Evolutionary conservation across 1,140 invertebrate genomes (phyloP), one percentile per base, ranked within the genome.

Genomic region (Daktulosphaira vitifoliae): DNA sequence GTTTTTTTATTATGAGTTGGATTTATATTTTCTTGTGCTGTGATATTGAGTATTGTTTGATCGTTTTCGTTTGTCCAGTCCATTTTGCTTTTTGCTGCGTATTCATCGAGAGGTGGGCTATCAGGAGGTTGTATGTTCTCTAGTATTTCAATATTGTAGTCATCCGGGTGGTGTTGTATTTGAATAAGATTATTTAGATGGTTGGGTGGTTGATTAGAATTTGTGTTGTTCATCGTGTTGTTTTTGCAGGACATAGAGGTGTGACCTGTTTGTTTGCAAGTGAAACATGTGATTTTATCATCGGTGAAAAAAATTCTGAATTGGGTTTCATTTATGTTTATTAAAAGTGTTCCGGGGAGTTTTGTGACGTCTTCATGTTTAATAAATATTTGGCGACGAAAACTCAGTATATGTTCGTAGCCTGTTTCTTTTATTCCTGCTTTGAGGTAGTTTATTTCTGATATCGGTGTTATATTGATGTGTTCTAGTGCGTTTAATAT

Each of bases 291-390:
- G 15, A 33, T 51, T n/a, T 1, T 29, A 18, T 51, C 26, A 3
- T 51, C 49, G 1, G 49, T 51, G 6, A 51, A 51, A 15, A 51
- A 51, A 26, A 51, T 18, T 18, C 49, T 29, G 26, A 51, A 51
- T 0, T 51, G n/a, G 3, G 49, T n/a, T 51, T 51, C 23, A 11
- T 51, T 16, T 1, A 15, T 13, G 2, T 16, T 29, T 3, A 51
- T 16, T 7, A 51, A 0, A 9, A 51, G 25, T 0, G 49, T 26
- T 7, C 26, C 49, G 2, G 25, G 49, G 25, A 51, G 49, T 11
- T 51, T 51, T 8, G 2, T 0, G 9, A 3, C 9, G n/a, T 51
- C 49, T 0, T 51, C 16, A 1, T 51, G 7, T 1, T 51, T 51
- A 0, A 51, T 51, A 1, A 26, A 51, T n/a, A 51, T 29, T 29